phyloP scores from a whole-genome alignment of 2,888 invertebrate genomes.

The Neelides folsomi region DNA sequence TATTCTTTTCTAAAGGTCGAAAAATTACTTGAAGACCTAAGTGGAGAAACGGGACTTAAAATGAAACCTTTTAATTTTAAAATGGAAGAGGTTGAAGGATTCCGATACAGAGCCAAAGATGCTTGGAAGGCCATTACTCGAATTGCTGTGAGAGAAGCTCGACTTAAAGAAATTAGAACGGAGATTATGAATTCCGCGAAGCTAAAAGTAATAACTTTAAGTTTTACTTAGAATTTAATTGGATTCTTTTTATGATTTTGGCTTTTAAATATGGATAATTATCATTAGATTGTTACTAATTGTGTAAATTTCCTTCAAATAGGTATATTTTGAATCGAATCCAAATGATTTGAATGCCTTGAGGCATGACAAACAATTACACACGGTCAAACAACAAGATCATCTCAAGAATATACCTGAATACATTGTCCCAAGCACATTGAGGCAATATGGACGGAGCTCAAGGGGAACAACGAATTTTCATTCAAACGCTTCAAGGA shows the following conservation, averaged over 20 bases:
- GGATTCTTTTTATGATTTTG: background rate
- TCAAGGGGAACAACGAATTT: slow-evolving; percentile 8
- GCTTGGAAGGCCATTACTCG: slow-evolving; percentile 89
- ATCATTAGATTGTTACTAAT: too few relatives aligned
- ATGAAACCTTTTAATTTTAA: slow-evolving; percentile 71
- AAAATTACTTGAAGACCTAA: slow-evolving; percentile 60
- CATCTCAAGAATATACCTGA: slow-evolving; percentile 86
- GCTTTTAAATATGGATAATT: background rate
- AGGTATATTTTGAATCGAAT: slow-evolving; percentile 85
- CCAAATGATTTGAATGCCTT: slow-evolving; percentile 72
- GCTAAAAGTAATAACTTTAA: slow-evolving; percentile 49
- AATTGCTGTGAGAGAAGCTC: slow-evolving; percentile 82
- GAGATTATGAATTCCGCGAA: slow-evolving; percentile 87
- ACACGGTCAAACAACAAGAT: slow-evolving; percentile 66
- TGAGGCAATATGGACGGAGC: slow-evolving; percentile 52
- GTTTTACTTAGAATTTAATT: background rate
- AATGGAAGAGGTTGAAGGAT: slow-evolving; percentile 89
- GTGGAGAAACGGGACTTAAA: slow-evolving; percentile 46
- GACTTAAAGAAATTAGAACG: slow-evolving; percentile 85
- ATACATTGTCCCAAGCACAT: slow-evolving; percentile 68
- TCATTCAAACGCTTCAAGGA: slow-evolving; percentile 31
- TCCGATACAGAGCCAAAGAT: slow-evolving; percentile 85
- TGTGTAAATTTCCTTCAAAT: slow-evolving; percentile 35
- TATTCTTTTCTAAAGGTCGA: slow-evolving; percentile 34
- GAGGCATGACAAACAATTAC: slow-evolving; percentile 70